A percentile compares a stretch with the other conserved stretches of the same genome.
These are phyloP conservation scores for Neoaliturus tenellus DNA, from an alignment of 2,888 invertebrate genomes.

Conservation along the genomic window DNA sequence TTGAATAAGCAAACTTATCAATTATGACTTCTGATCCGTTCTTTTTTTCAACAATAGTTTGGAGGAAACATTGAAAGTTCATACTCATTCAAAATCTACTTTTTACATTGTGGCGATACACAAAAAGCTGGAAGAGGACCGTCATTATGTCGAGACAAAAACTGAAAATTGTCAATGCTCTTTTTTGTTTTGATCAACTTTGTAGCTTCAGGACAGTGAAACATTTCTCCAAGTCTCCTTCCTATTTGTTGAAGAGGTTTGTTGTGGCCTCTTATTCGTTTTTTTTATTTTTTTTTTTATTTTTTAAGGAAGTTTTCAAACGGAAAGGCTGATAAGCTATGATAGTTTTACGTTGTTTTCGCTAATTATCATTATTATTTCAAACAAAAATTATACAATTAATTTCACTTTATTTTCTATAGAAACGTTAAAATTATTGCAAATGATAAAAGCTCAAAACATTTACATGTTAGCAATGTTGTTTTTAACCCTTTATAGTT, in stretches of 20 bases:
- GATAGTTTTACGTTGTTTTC: no score
- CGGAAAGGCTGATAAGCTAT: slow-evolving; percentile 63
- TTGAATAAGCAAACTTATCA: slow-evolving; percentile 22
- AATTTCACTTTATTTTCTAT: no score
- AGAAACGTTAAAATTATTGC: no score
- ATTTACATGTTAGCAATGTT: no score
- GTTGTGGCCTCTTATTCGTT: slow-evolving; percentile 47
- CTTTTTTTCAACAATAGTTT: slow-evolving; percentile 1
- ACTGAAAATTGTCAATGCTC: no score
- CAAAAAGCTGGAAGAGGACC: slow-evolving; percentile 32
- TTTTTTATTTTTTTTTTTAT: slow-evolving; percentile 48
- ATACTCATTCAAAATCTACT: background rate
- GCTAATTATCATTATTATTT: no score
- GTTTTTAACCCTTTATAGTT: no score
- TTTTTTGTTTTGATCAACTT: background rate
- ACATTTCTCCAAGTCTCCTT: slow-evolving; percentile 13
- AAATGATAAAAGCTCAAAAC: no score
- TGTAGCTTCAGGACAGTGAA: background rate
- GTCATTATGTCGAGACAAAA: background rate
- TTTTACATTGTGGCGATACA: background rate
- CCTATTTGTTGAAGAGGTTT: slow-evolving; percentile 59
- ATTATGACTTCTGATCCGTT: background rate
- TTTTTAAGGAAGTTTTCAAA: slow-evolving; percentile 67
- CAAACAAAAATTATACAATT: no score
- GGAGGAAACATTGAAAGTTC: background rate